Evolutionary conservation across 2,888 invertebrate genomes (phyloP), one percentile per base, ranked within the genome.

Genomic region (Psylliodes chrysocephalus): DNA sequence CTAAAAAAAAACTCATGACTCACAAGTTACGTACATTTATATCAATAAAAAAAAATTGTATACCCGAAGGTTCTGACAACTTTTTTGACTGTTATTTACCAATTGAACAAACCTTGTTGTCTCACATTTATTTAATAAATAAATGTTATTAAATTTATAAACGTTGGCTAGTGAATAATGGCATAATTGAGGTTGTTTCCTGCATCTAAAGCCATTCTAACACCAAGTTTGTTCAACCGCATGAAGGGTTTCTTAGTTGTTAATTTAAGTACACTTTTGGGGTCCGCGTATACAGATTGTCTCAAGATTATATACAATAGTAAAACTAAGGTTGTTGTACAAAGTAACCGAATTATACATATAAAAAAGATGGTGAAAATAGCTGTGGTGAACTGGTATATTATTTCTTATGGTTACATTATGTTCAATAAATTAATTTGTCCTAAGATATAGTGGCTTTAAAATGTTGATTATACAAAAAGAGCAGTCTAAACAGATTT

Each of bases 191-290:
- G 51, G 18, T 59, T 42, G 38, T 63, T 67, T 69, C 69, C 69
- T 65, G 69, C 52, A 63, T 52, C 60, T 46, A 60, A 49, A 64
- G 56, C 60, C 42, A 59, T 51, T 30, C 42, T 42, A 57, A 35
- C 42, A 44, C n/a, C 51, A 63, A 65, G 69, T 69, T 67, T 69
- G 53, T 69, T 69, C 66, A 69, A 69, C 69, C 64, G 57, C 42
- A 44, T 54, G 15, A 28, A 28, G 49, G 25, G 49, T 3, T 28
- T 47, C 6, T 18, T 47, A 14, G 44, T 10, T 15, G 14, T 42
- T 42, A 2, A 10, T 33, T n/a, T n/a, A 33, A n/a, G 10, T 33
- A 4, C 2, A 33, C 22, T 6, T 22, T 22, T 22, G 6, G 22
- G 22, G 22, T n/a, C n/a, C 22, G 22, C 2, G 22, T 22, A 4